Conservation (phyloP, 2,113 vertebrate species). For the Varanus komodoensis region DNA sequence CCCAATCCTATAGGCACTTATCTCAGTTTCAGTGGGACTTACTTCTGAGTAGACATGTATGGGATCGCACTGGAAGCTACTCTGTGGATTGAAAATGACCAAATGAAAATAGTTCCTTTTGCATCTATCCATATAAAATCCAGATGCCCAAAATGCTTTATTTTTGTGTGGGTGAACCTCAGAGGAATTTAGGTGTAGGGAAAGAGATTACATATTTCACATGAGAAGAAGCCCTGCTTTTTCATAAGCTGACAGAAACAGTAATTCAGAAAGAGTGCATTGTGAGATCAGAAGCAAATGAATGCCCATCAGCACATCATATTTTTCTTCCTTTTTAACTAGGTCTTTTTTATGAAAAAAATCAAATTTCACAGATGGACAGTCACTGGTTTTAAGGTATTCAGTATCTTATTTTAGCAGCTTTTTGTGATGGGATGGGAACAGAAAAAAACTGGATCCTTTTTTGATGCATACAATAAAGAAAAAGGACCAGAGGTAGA, state of each 20-base stretch:
- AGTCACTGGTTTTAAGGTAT: background rate
- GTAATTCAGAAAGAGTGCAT: conserved; percentile 32
- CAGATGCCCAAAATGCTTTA: conserved; percentile 31
- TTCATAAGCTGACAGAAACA: conserved; percentile 22
- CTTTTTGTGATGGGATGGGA: background rate
- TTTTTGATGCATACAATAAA: background rate
- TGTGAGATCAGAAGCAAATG: conserved; percentile 39
- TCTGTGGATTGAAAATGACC: conserved; percentile 31
- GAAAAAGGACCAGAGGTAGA: background rate
- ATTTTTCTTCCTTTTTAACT: conserved; percentile 33
- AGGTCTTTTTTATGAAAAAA: background rate
- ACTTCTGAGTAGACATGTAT: no score
- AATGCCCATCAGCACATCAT: background rate
- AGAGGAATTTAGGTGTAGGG: conserved; percentile 12
- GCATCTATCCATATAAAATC: conserved; percentile 26
- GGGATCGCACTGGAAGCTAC: background rate
- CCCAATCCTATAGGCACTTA: no score
- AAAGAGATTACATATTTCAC: conserved; percentile 43
- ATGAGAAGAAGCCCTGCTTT: conserved; percentile 39
- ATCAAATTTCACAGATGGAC: conserved; percentile 5
- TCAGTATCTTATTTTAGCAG: background rate
- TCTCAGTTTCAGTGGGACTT: no score
- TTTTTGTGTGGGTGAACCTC: background rate
- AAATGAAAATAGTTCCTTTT: conserved; percentile 22
- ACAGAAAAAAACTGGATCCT: background rate